phyloP scores from a whole-genome alignment of 1,140 invertebrate species.

The Caligus rogercresseyi region DNA sequence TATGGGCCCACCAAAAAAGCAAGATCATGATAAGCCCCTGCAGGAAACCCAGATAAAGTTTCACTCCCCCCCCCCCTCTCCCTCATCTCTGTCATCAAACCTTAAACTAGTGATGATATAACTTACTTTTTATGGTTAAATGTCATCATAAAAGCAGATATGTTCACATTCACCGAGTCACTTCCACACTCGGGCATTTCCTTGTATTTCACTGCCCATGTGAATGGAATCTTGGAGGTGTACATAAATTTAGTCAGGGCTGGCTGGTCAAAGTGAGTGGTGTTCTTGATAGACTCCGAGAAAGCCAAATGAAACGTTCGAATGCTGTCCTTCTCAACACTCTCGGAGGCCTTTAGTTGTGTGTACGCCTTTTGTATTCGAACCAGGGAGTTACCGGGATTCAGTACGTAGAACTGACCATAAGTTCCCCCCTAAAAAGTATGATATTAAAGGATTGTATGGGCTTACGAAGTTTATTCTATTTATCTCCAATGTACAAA shows the following conservation, averaged over 20 bases:
- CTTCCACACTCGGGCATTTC: not conserved
- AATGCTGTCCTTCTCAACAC: not conserved
- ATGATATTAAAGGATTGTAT: too few species aligned
- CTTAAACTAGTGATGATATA: too few species aligned
- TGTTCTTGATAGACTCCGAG: not conserved
- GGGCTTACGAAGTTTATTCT: too few species aligned
- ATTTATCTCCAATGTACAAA: too few species aligned
- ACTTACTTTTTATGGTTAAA: conserved; percentile 20
- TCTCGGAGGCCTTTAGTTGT: not conserved
- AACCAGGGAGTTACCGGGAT: not conserved
- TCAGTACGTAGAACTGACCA: not conserved
- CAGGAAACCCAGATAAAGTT: too few species aligned
- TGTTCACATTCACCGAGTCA: not conserved
- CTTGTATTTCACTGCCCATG: not conserved
- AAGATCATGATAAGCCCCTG: too few species aligned
- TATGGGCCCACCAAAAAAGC: too few species aligned
- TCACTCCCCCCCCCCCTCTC: too few species aligned
- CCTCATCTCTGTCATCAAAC: too few species aligned
- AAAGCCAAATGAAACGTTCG: not conserved
- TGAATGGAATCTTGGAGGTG: not conserved
- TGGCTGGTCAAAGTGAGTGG: not conserved
- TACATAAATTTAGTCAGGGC: not conserved
- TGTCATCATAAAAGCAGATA: conserved; percentile 20
- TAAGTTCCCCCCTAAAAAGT: not conserved
- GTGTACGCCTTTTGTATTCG: not conserved